These are phyloP conservation scores for Copsychus sechellarum DNA, from an alignment of 2,113 vertebrate species.

Conservation along the genomic window DNA sequence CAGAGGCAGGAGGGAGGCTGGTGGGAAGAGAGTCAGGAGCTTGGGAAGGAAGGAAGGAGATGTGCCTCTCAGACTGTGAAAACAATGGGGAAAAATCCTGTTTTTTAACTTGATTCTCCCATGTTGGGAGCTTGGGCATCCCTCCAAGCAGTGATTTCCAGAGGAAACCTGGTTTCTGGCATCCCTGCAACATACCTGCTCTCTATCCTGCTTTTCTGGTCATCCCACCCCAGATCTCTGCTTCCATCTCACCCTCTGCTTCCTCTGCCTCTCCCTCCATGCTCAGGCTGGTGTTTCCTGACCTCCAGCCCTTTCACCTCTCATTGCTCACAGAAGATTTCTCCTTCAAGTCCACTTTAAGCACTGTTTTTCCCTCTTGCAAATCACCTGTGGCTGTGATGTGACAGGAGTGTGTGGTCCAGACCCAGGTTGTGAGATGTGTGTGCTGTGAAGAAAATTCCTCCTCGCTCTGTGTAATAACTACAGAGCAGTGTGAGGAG, in stretches of 20 bases:
- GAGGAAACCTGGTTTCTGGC: not conserved
- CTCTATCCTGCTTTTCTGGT: not conserved
- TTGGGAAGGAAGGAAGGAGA: conserved; percentile 5
- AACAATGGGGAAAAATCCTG: not conserved
- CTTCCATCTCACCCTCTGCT: not conserved
- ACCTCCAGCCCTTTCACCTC: not conserved
- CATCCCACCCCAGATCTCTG: fast-evolving
- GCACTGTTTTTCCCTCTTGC: not conserved
- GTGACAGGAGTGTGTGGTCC: not conserved
- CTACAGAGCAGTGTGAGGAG: not conserved
- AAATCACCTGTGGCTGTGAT: not conserved
- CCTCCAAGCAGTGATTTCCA: not conserved
- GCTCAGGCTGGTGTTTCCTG: not conserved
- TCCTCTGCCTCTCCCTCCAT: not conserved
- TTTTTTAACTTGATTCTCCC: not conserved
- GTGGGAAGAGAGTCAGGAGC: not conserved
- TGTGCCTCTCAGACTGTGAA: not conserved
- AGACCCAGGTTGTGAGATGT: fast-evolving
- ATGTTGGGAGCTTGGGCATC: not conserved
- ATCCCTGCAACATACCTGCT: not conserved
- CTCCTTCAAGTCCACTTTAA: not conserved
- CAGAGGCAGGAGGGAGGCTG: not conserved
- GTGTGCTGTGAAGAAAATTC: not conserved
- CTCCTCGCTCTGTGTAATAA: not conserved
- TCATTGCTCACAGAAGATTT: not conserved